A percentile compares a stretch with the other conserved stretches of the same genome.
Evolutionary conservation across 2,888 invertebrate species (phyloP).

Genomic region (Drosophila basisetae): DNA sequence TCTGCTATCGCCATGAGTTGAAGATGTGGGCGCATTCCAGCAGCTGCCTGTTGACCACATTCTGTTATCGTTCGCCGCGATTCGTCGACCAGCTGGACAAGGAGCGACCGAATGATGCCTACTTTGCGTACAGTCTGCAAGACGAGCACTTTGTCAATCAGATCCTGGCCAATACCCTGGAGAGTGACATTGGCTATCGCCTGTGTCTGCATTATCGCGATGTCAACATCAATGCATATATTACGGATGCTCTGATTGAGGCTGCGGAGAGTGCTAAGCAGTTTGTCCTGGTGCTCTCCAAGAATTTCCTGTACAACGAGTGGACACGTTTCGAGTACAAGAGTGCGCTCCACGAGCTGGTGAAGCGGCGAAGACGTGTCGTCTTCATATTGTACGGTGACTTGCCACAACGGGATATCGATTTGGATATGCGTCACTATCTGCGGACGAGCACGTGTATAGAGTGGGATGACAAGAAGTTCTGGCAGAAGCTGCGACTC

Average conservation of each 20-base stretch:
- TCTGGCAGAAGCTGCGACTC: conserved; percentile 98
- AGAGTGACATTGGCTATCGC: conserved; percentile 93
- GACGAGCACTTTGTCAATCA: conserved; percentile 96
- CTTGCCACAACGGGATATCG: conserved; percentile 94
- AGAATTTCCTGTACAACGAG: conserved; percentile 97
- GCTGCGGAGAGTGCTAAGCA: conserved; percentile 96
- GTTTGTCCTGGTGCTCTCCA: conserved; percentile 95
- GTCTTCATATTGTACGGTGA: conserved; percentile 96
- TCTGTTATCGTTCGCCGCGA: conserved; percentile 93
- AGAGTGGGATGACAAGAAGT: conserved; percentile 96
- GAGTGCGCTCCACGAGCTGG: conserved; percentile 95
- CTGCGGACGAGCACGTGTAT: conserved; percentile 96
- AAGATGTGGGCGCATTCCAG: conserved; percentile 94
- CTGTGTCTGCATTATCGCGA: conserved; percentile 96
- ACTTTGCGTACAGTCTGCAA: conserved; percentile 96
- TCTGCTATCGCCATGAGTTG: conserved; percentile 92
- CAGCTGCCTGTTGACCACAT: conserved; percentile 92
- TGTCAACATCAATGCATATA: conserved; percentile 94
- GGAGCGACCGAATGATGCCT: conserved; percentile 95
- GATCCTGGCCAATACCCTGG: conserved; percentile 94
- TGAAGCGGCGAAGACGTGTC: conserved; percentile 93
- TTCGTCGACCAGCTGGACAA: conserved; percentile 88
- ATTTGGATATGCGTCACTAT: conserved; percentile 95
- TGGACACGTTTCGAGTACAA: conserved; percentile 98
- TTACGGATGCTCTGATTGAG: conserved; percentile 96